Percentiles rank a stretch among this genome's conserved stretches.
phyloP scores from a whole-genome alignment of 1,140 invertebrate genomes.

The Pogonomyrmex californicus region DNA sequence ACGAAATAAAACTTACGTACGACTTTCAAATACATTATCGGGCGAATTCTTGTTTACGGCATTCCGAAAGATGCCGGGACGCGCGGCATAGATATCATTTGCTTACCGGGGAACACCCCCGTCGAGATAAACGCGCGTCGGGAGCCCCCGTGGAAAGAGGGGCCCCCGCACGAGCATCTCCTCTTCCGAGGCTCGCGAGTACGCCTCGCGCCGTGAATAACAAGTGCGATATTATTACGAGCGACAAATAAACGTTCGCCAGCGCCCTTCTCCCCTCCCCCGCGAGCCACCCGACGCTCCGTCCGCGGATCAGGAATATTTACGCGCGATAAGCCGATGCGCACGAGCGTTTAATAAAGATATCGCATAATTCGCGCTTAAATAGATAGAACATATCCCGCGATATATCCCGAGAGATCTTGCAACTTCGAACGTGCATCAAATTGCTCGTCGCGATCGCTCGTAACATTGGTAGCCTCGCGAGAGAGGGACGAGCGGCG shows the following conservation, averaged over 20 bases:
- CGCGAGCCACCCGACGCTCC: background rate
- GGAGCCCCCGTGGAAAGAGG: background rate
- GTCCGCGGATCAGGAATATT: slow-evolving; percentile 14
- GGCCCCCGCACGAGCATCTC: background rate
- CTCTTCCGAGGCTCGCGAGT: background rate
- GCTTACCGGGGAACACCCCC: slow-evolving; percentile 27
- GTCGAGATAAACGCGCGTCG: slow-evolving; percentile 59
- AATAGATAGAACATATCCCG: slow-evolving; percentile 28
- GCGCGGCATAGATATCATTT: slow-evolving; percentile 68
- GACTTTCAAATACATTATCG: slow-evolving; percentile 77
- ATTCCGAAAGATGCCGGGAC: slow-evolving; percentile 65
- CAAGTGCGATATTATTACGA: slow-evolving; percentile 70
- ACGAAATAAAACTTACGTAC: slow-evolving; percentile 74
- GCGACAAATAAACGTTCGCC: slow-evolving; percentile 70
- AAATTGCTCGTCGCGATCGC: slow-evolving; percentile 9
- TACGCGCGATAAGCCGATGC: slow-evolving; percentile 52
- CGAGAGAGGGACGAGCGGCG: background rate
- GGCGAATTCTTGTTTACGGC: slow-evolving; percentile 76
- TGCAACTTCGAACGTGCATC: background rate
- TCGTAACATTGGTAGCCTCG: background rate
- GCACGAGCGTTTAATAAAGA: slow-evolving; percentile 45
- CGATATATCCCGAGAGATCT: background rate
- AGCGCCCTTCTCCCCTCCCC: background rate
- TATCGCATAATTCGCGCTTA: background rate
- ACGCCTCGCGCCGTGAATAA: slow-evolving; percentile 66